A percentile compares a stretch with the other conserved stretches of the same genome.
Evolutionary conservation across 1,140 invertebrate genomes (phyloP).

Genomic region (Aphaenogaster rudis): DNA sequence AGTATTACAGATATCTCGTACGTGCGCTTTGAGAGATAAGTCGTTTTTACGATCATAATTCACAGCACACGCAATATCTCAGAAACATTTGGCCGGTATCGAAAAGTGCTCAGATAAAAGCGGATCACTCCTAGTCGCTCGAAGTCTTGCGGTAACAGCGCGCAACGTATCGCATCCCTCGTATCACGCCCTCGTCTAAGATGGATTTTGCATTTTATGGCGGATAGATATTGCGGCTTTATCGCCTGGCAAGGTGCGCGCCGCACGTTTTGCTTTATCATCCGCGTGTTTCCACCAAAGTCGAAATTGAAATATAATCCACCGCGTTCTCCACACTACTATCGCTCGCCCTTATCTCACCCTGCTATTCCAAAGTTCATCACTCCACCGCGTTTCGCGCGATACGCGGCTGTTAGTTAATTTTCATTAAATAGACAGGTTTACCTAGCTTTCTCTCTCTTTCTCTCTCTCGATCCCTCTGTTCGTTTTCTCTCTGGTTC

Average conservation of each 20-base stretch:
- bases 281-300: constrained; percentile 23
- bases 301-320: constrained; percentile 70
- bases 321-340: neutral
- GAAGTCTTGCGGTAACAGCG: constrained; percentile 10
- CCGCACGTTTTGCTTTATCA: constrained; percentile 40
- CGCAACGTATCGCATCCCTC: constrained; percentile 18
- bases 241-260: constrained; percentile 15
- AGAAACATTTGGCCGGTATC: constrained; percentile 54
- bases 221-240: constrained; percentile 53
- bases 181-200: constrained; percentile 41
- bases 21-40: constrained; percentile 23
- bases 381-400: constrained; percentile 17
- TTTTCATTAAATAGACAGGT: constrained; percentile 66
- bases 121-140: constrained; percentile 25
- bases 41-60: constrained; percentile 48
- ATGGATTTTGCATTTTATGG: constrained; percentile 57
- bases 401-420: constrained; percentile 64
- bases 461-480: neutral
- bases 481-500: neutral
- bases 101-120: constrained; percentile 59
- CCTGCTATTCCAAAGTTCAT: constrained; percentile 47
- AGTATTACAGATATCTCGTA: constrained; percentile 18
- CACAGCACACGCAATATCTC: constrained; percentile 39
- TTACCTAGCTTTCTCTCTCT: neutral
- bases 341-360: constrained; percentile 37